Conservation (phyloP, 1,140 invertebrate species). For the Limonius californicus region DNA sequence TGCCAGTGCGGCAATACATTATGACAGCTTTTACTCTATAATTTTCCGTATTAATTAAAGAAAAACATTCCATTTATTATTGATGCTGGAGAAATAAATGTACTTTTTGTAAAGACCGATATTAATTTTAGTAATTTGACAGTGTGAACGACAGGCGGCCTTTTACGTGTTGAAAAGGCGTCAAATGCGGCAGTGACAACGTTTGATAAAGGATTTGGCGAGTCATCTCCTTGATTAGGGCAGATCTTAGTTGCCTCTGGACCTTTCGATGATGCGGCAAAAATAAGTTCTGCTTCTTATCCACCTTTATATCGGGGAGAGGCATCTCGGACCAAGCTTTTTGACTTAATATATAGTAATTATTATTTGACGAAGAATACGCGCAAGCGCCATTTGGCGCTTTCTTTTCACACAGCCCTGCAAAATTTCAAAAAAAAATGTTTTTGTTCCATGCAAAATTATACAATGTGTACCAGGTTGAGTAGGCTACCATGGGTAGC, state of each 20-base stretch:
- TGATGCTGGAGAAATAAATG: constrained; percentile 21
- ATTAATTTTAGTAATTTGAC: constrained; percentile 37
- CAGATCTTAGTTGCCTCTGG: constrained; percentile 27
- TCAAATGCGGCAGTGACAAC: constrained; percentile 28
- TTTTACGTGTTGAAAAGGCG: constrained; percentile 23
- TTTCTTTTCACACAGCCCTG: too few species aligned
- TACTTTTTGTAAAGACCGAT: constrained; percentile 23
- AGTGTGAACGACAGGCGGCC: constrained; percentile 32
- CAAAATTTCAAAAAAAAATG: too few species aligned
- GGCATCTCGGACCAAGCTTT: neutral
- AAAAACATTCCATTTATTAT: constrained; percentile 17
- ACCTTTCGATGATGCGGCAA: constrained; percentile 31
- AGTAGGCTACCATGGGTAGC: too few species aligned
- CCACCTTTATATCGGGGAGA: constrained; percentile 6
- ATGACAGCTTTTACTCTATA: constrained; percentile 12
- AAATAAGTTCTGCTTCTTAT: constrained; percentile 17
- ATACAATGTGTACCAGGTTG: too few species aligned
- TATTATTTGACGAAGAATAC: neutral
- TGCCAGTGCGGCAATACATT: neutral
- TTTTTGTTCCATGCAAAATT: too few species aligned
- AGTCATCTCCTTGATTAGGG: constrained; percentile 33
- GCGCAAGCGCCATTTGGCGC: neutral
- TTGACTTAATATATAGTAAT: constrained; percentile 1
- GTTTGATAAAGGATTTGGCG: constrained; percentile 25
- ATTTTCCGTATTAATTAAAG: constrained; percentile 13